phyloP scores from a whole-genome alignment of 2,797 vertebrate genomes.

The Melanotaenia parkinsoni region DNA sequence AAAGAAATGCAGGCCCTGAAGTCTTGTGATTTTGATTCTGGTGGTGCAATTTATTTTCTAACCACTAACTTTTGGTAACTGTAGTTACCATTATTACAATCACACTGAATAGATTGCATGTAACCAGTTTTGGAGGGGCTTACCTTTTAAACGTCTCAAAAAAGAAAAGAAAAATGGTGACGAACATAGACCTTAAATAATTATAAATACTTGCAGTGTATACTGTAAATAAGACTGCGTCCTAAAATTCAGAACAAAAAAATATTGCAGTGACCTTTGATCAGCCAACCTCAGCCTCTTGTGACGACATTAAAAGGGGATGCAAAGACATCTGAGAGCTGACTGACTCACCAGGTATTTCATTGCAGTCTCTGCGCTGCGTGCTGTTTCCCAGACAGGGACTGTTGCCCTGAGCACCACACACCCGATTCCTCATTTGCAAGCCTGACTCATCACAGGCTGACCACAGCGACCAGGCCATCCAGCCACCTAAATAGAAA shows the following conservation, averaged over 20 bases:
- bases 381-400: slow-evolving; percentile 92
- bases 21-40: neutral
- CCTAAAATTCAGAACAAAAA: neutral
- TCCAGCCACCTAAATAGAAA: slow-evolving; percentile 91
- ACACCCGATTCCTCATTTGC: slow-evolving; percentile 90
- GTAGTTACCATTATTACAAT: neutral
- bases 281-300: neutral
- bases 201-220: neutral
- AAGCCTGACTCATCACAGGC: slow-evolving; percentile 90
- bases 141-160: neutral
- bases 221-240: neutral
- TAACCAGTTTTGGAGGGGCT: too few relatives aligned
- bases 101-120: too few relatives aligned
- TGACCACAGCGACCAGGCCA: slow-evolving; percentile 95
- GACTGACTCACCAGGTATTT: slow-evolving; percentile 90
- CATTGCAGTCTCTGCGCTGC: slow-evolving; percentile 92
- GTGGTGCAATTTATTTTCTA: neutral
- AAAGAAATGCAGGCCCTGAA: too few relatives aligned
- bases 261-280: neutral
- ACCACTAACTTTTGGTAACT: neutral
- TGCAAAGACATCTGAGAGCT: neutral
- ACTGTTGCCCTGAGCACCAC: slow-evolving; percentile 75
- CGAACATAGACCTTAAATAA: neutral
- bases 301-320: neutral
- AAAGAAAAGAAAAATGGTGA: neutral